A percentile compares a stretch with the other conserved stretches of the same genome.
Evolutionary conservation across 2,888 invertebrate species (phyloP).

Genomic region (Ochropleura leucogaster): DNA sequence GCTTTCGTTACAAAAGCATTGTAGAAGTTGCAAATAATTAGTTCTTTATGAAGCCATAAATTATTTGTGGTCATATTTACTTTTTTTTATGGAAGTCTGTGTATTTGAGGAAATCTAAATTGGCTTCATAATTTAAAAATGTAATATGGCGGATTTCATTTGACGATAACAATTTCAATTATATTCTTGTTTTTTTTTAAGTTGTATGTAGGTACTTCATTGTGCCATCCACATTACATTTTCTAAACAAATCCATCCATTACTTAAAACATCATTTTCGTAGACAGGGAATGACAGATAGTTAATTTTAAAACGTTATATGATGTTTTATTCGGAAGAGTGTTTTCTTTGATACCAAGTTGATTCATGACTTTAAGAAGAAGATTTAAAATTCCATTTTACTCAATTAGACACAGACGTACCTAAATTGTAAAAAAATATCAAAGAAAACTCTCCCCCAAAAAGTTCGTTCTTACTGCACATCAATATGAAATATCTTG

Average conservation of each 20-base stretch:
- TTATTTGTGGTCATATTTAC: constrained; percentile 36
- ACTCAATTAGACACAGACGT: not conserved
- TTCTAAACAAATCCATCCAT: constrained; percentile 37
- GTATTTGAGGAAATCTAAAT: constrained; percentile 19
- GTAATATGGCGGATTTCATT: constrained; percentile 27
- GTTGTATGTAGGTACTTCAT: not conserved
- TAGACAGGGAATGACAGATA: constrained; percentile 5
- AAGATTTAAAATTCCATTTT: not conserved
- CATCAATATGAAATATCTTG: not conserved
- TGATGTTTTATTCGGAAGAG: constrained; percentile 38
- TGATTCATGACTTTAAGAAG: not conserved
- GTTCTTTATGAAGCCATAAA: constrained; percentile 62
- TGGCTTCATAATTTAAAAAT: constrained; percentile 60
- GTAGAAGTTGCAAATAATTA: constrained; percentile 60
- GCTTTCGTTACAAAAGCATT: constrained; percentile 66
- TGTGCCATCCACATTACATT: constrained; percentile 43
- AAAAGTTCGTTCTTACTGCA: constrained; percentile 43
- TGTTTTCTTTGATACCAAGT: not conserved
- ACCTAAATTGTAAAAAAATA: not conserved
- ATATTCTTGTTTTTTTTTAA: not conserved
- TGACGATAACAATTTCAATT: not conserved
- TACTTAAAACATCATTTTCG: constrained; percentile 49
- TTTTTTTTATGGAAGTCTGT: constrained; percentile 17
- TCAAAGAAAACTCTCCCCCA: constrained; percentile 10
- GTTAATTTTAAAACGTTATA: constrained; percentile 6